A percentile compares a stretch with the other conserved stretches of the same genome.
These are phyloP conservation scores for Drosophila mettleri DNA, from an alignment of 2,888 invertebrate genomes.

Conservation along the genomic window DNA sequence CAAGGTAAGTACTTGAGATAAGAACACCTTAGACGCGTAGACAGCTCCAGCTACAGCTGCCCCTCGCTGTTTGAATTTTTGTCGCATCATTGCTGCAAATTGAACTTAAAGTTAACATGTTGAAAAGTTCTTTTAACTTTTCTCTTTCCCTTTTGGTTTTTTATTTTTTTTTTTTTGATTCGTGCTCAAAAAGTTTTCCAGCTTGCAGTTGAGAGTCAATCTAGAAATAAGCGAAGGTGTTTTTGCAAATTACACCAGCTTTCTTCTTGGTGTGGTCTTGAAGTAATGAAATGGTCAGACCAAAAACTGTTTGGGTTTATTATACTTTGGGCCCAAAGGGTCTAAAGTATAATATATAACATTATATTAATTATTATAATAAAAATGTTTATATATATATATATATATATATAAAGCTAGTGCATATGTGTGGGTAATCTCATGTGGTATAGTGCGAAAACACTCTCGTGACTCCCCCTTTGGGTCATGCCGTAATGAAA, in stretches of 20 bases:
- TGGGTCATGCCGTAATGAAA: too few relatives aligned
- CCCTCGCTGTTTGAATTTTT: slow-evolving; percentile 32
- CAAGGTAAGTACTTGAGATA: slow-evolving; percentile 87
- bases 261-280: slow-evolving; percentile 4
- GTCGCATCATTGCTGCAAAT: slow-evolving; percentile 62
- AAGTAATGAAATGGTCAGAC: neutral
- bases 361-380: too few relatives aligned
- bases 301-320: neutral
- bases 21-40: slow-evolving; percentile 24
- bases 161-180: slow-evolving; percentile 8
- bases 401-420: too few relatives aligned
- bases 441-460: too few relatives aligned
- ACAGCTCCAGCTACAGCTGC: slow-evolving; percentile 5
- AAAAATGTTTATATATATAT: too few relatives aligned
- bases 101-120: slow-evolving; percentile 61
- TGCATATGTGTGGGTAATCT: too few relatives aligned
- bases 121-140: slow-evolving; percentile 32
- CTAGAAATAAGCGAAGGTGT: slow-evolving; percentile 28
- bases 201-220: slow-evolving; percentile 37
- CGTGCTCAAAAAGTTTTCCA: slow-evolving; percentile 47
- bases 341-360: too few relatives aligned
- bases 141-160: too few relatives aligned
- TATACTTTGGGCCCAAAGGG: too few relatives aligned
- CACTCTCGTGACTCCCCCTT: too few relatives aligned
- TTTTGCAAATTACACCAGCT: slow-evolving; percentile 20